Conservation (phyloP, 1,140 invertebrate genomes). For the Drosophila willistoni region DNA sequence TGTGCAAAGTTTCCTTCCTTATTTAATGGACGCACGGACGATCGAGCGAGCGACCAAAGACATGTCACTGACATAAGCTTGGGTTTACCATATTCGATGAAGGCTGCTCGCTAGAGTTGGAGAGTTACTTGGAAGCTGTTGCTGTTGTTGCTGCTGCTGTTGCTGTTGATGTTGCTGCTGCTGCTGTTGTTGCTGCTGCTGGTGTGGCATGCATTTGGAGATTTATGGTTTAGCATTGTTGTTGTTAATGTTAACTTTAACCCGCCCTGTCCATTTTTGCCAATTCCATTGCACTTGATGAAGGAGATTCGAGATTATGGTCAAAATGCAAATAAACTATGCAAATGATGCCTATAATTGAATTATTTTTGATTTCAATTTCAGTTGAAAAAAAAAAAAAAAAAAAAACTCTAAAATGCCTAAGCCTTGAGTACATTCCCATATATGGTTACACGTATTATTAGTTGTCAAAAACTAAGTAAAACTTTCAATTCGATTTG, state of each 20-base stretch:
- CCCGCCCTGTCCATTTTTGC: conserved; percentile 48
- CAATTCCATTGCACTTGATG: conserved; percentile 63
- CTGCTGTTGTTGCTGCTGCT: conserved; percentile 43
- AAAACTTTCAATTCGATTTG: not conserved
- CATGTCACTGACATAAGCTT: conserved; percentile 81
- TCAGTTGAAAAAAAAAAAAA: not conserved
- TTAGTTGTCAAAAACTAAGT: not conserved
- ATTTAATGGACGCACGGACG: conserved; percentile 79
- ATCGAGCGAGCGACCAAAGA: conserved; percentile 50
- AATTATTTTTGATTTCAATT: conserved; percentile 45
- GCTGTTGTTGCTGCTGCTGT: conserved; percentile 19
- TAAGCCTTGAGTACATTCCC: not conserved
- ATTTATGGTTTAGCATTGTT: conserved; percentile 79
- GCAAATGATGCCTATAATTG: conserved; percentile 66
- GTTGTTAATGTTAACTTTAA: conserved; percentile 78
- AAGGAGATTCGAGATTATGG: conserved; percentile 47
- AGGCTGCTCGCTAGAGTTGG: conserved; percentile 70
- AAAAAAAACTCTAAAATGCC: not conserved
- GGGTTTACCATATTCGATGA: conserved; percentile 72
- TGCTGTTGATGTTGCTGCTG: conserved; percentile 18
- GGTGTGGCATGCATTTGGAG: conserved; percentile 78
- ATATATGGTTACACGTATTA: not conserved
- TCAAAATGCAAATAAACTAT: conserved; percentile 69
- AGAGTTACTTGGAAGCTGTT: conserved; percentile 76
- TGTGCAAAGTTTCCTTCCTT: conserved; percentile 79